A percentile compares a stretch with the other conserved stretches of the same genome.
These are phyloP conservation scores for Cyclura pinguis DNA, from an alignment of 2,797 vertebrate species.

Conservation along the genomic window DNA sequence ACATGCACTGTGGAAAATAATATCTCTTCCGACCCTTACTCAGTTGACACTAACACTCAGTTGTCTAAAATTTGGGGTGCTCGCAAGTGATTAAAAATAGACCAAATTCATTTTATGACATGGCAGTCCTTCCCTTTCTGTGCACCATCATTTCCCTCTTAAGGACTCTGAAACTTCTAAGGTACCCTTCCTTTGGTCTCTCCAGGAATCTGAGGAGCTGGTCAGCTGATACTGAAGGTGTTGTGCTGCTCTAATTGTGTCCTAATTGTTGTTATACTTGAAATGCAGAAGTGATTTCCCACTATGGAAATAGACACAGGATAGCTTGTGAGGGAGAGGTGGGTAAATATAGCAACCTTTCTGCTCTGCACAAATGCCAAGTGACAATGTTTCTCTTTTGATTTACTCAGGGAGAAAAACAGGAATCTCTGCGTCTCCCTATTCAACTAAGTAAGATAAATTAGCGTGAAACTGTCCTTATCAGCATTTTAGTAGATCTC, in stretches of 20 bases:
- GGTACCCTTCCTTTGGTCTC: neutral
- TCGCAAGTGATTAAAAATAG: neutral
- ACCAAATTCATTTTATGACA: neutral
- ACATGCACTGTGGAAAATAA: neutral
- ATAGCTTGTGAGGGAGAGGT: slow-evolving; percentile 64
- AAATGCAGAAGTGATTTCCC: slow-evolving; percentile 50
- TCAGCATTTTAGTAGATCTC: no score
- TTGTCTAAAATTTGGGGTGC: slow-evolving; percentile 7
- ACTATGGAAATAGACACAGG: slow-evolving; percentile 55
- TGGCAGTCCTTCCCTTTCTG: neutral
- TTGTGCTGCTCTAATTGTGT: slow-evolving; percentile 46
- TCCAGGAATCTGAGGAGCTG: slow-evolving; percentile 2
- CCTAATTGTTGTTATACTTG: slow-evolving; percentile 53
- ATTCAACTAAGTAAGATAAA: slow-evolving; percentile 65
- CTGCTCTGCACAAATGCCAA: slow-evolving; percentile 57
- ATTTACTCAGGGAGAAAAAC: slow-evolving; percentile 1
- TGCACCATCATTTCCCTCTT: neutral
- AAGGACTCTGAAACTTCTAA: neutral
- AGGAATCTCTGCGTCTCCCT: slow-evolving; percentile 35
- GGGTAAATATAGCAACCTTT: slow-evolving; percentile 68
- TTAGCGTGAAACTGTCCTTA: neutral
- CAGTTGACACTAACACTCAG: neutral
- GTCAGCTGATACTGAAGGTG: slow-evolving; percentile 11
- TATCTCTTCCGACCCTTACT: no score
- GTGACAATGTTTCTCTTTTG: slow-evolving; percentile 50